Evolutionary conservation across 2,797 vertebrate species (phyloP).

Genomic region (Anguilla anguilla): DNA sequence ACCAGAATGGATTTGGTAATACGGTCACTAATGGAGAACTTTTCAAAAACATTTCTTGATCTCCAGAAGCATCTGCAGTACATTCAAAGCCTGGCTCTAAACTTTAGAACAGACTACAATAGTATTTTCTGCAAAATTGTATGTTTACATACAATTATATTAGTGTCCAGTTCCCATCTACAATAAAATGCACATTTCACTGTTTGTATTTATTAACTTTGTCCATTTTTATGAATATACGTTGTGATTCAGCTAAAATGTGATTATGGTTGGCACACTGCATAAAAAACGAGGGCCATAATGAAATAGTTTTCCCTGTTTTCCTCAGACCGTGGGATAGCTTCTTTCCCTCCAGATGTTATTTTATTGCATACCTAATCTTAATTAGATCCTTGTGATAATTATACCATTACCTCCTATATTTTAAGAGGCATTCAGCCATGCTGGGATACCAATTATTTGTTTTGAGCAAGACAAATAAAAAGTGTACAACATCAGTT

Average conservation of each 20-base stretch:
- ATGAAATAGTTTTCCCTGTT: conserved; percentile 9
- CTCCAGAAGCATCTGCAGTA: not conserved
- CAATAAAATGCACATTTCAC: not conserved
- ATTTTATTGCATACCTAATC: conserved; percentile 29
- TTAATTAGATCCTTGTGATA: conserved; percentile 31
- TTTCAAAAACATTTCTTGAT: too few relatives aligned
- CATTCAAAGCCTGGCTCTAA: not conserved
- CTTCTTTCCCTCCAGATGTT: conserved; percentile 14
- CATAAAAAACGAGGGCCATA: not conserved
- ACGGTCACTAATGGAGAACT: not conserved
- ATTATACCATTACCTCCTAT: conserved; percentile 17
- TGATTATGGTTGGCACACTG: not conserved
- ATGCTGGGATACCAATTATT: not conserved
- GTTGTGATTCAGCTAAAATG: conserved; percentile 6
- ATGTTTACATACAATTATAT: not conserved
- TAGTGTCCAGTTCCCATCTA: not conserved
- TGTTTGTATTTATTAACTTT: not conserved
- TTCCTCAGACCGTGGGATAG: not conserved
- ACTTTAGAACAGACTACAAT: not conserved
- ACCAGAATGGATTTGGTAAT: not conserved
- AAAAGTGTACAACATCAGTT: not conserved
- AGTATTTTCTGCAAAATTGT: not conserved
- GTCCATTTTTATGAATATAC: not conserved
- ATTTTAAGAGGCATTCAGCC: conserved; percentile 20
- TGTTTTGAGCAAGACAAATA: not conserved